Evolutionary conservation across 2,797 vertebrate species (phyloP).

Genomic region (Tiaroga cobitis): DNA sequence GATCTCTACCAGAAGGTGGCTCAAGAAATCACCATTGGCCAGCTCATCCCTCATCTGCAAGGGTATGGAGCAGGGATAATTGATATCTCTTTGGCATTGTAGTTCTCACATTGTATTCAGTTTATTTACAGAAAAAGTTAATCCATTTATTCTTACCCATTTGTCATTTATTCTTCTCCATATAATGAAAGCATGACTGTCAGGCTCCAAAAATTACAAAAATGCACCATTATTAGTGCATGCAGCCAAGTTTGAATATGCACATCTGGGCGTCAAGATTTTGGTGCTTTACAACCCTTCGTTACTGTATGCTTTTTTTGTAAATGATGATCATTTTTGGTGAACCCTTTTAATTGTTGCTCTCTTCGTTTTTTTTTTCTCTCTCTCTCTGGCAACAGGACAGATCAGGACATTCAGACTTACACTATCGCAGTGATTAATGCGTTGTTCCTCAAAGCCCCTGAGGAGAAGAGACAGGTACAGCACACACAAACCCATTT

Average conservation of each 20-base stretch:
- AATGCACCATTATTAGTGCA: background rate
- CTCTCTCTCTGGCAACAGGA: slow-evolving; percentile 72
- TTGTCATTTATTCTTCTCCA: background rate
- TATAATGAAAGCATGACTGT: background rate
- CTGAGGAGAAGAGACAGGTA: slow-evolving; percentile 96
- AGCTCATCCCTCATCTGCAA: slow-evolving; percentile 95
- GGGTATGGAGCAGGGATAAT: slow-evolving; percentile 79
- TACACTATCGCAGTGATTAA: slow-evolving; percentile 97
- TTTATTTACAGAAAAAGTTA: background rate
- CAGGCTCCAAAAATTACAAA: too few relatives aligned
- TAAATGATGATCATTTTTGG: background rate
- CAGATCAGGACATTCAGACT: slow-evolving; percentile 97
- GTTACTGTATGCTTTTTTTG: background rate
- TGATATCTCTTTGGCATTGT: background rate
- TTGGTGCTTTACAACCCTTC: background rate
- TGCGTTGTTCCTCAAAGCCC: slow-evolving; percentile 96
- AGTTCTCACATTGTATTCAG: slow-evolving; percentile 23
- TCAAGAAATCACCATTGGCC: slow-evolving; percentile 97
- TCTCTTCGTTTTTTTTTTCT: slow-evolving; percentile 12
- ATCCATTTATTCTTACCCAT: background rate
- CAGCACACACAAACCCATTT: slow-evolving; percentile 45
- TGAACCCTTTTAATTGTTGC: slow-evolving; percentile 3
- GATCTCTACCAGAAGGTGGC: slow-evolving; percentile 99
- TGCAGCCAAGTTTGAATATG: background rate
- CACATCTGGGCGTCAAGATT: background rate